Conservation (phyloP, 2,113 vertebrate species). For the Catharus bicknelli region DNA sequence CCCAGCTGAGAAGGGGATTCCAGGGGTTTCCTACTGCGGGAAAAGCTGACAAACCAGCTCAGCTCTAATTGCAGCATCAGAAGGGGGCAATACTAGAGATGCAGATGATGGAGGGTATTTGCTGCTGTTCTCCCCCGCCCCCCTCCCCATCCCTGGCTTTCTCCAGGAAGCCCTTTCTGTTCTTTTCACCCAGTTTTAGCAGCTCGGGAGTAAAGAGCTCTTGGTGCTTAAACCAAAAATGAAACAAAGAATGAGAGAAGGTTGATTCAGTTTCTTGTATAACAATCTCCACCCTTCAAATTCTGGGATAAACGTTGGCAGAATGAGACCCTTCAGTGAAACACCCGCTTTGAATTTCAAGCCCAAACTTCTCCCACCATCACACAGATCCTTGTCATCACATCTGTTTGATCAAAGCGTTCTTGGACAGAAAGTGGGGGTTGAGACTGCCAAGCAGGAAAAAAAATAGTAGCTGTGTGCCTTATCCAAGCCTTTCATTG, state of each 20-base stretch:
- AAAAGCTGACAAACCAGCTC: background rate
- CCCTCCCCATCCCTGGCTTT: background rate
- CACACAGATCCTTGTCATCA: conserved; percentile 38
- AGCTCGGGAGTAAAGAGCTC: background rate
- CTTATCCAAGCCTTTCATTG: background rate
- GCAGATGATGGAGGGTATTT: background rate
- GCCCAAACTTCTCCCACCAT: conserved; percentile 48
- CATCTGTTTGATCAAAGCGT: conserved; percentile 51
- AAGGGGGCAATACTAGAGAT: background rate
- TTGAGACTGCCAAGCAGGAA: background rate
- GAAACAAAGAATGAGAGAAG: conserved; percentile 3
- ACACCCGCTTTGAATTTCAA: conserved; percentile 40
- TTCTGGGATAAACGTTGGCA: background rate
- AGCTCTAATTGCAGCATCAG: background rate
- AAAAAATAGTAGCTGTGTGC: background rate
- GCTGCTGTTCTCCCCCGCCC: too few relatives aligned
- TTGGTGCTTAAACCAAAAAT: background rate
- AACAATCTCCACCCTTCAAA: background rate
- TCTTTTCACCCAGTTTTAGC: background rate
- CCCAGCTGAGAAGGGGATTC: conserved; percentile 11
- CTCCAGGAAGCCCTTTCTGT: background rate
- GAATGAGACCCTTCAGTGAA: conserved; percentile 15
- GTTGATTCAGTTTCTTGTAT: background rate
- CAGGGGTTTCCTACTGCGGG: background rate
- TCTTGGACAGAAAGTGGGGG: conserved; percentile 39